Conservation (phyloP, 37 sponge, comb jelly and placozoan genomes). For the Aplysina aerophoba region DNA sequence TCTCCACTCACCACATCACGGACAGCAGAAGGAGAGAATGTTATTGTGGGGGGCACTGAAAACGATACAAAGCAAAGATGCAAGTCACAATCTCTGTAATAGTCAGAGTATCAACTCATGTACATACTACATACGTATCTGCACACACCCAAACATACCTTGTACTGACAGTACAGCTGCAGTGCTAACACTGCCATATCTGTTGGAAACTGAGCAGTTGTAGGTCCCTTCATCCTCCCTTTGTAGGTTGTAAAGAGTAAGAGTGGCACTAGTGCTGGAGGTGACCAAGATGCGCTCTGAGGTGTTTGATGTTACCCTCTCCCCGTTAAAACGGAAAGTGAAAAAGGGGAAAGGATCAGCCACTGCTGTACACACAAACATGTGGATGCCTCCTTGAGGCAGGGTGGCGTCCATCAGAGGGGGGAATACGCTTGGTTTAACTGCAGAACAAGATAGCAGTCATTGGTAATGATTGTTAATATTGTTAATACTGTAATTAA, state of each 20-base stretch:
- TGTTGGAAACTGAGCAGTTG: slow-evolving; percentile 26
- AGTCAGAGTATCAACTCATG: not conserved
- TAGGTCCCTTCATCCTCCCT: not conserved
- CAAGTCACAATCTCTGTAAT: too few relatives aligned
- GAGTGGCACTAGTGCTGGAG: not conserved
- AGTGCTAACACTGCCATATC: slow-evolving; percentile 24
- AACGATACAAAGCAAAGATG: not conserved
- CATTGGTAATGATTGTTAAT: too few relatives aligned
- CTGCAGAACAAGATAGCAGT: not conserved
- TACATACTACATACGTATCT: too few relatives aligned
- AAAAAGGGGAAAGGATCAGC: slow-evolving; percentile 1
- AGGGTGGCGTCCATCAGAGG: not conserved
- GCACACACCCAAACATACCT: not conserved
- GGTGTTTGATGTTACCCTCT: not conserved
- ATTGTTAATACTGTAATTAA: too few relatives aligned
- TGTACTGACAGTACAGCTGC: slow-evolving; percentile 2
- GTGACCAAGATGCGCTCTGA: not conserved
- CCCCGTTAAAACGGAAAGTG: not conserved
- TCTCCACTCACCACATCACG: slow-evolving; percentile 22
- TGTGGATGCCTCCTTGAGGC: not conserved
- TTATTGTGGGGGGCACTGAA: not conserved
- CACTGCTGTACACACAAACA: slow-evolving; percentile 4
- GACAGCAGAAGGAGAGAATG: not conserved
- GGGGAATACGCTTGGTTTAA: not conserved
- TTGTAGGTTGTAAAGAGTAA: not conserved